Percentiles rank a stretch among this genome's conserved stretches.
These are phyloP conservation scores for Arbacia lixula DNA, from an alignment of 53 echinoderm and acorn worm genomes.

Conservation along the genomic window DNA sequence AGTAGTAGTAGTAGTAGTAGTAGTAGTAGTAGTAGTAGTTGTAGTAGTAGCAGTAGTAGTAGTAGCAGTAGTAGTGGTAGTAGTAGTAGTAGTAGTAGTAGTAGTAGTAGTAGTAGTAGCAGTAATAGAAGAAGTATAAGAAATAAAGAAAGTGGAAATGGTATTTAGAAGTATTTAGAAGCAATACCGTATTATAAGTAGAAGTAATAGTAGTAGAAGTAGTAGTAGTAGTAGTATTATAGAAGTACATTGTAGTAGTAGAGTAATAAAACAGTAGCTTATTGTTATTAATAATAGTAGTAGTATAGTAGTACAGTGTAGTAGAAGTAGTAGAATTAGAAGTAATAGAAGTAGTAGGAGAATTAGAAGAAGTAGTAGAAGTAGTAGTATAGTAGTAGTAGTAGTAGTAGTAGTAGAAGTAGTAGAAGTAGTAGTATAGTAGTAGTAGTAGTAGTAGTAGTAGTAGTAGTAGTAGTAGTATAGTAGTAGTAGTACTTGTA, in stretches of 20 bases:
- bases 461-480: too few relatives aligned
- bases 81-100: background rate
- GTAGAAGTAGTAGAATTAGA: background rate
- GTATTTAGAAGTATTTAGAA: too few relatives aligned
- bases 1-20: background rate
- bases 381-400: background rate
- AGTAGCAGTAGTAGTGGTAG: background rate
- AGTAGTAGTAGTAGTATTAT: background rate
- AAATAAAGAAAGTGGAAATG: too few relatives aligned
- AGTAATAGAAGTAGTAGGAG: too few relatives aligned
- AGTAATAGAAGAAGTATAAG: too few relatives aligned
- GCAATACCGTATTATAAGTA: background rate
- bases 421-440: too few relatives aligned
- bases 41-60: background rate
- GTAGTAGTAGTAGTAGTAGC: background rate
- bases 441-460: too few relatives aligned
- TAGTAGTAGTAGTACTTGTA: too few relatives aligned
- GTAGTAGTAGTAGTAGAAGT: background rate
- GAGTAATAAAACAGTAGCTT: background rate
- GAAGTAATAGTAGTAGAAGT: background rate
- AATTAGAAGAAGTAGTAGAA: too few relatives aligned
- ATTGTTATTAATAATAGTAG: background rate
- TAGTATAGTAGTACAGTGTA: background rate
- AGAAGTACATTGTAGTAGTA: background rate
- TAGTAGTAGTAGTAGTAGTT: background rate